phyloP scores from a whole-genome alignment of 2,113 vertebrate genomes.

The Charadrius vociferus region DNA sequence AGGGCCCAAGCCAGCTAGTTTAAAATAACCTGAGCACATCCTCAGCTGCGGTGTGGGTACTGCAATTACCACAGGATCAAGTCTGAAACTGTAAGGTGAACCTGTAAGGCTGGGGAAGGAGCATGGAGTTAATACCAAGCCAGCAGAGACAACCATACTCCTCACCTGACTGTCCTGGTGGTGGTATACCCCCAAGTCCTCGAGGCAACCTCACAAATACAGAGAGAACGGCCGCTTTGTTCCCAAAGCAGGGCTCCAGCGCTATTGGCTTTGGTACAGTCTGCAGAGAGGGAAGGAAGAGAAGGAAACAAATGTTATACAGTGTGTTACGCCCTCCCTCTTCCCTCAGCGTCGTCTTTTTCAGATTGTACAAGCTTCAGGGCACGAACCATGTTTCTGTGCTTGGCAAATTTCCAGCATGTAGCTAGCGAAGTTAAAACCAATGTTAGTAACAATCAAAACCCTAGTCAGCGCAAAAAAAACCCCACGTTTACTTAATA shows the following conservation, averaged over 20 bases:
- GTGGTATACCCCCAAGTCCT: constrained; percentile 91
- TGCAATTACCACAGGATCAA: not conserved
- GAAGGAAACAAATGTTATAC: not conserved
- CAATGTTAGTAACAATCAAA: not conserved
- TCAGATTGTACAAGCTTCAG: not conserved
- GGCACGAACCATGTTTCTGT: not conserved
- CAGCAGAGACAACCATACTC: accelerated
- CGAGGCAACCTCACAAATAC: constrained; percentile 95
- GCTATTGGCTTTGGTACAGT: constrained; percentile 96
- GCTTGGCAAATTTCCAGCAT: not conserved
- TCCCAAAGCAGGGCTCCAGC: constrained; percentile 95
- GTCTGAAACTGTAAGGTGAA: not conserved
- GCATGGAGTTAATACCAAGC: not conserved
- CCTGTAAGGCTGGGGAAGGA: not conserved
- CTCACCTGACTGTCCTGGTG: constrained; percentile 97
- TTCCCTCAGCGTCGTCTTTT: accelerated
- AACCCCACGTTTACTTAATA: not conserved
- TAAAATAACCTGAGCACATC: not conserved
- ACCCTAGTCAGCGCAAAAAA: not conserved
- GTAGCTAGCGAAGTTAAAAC: not conserved
- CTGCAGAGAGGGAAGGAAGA: constrained; percentile 65
- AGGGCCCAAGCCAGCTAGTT: not conserved
- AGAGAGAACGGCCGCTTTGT: constrained; percentile 96
- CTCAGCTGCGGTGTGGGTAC: not conserved
- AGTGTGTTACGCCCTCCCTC: not conserved